Base-by-base conservation (phyloP, 2,888 invertebrate species). In the Augiades crinisus region DNA sequence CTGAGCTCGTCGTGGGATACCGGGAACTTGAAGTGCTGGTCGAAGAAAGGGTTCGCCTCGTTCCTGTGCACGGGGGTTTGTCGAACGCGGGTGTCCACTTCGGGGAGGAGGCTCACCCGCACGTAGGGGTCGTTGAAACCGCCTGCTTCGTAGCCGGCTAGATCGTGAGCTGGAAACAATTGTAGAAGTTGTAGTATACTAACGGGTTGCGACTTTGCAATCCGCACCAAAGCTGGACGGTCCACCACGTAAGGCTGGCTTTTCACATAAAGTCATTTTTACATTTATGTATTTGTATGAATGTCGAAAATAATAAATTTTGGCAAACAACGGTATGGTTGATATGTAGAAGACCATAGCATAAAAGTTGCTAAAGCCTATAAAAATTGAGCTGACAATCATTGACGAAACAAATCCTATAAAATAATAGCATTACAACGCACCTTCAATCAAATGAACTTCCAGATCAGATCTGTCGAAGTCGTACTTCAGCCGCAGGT, bases 111-210 rank as follows among this genome's bases (percentile, higher is more conserved):
- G 33, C 92, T 92, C 5, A 97, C 88, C 3, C 95, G 92, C 8
- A 97, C 95, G 81, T 96, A 97, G 0, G 97, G 97, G 83, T 97
- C 97, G 70, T 95, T 95, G 83, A 96, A 97, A 12, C 96, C 96
- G 1, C 96, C 96, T 43, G 95, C 94, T 63, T 96, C 96, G 72
- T 94, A 94, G 43, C 95, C 94, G 1, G 95, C 95, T 16, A 97
- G 84, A 76, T 96, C 95, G 75, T 96, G 95, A 8, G 95, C 95
- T 94, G 74, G 1, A 80, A 75, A 37, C 2, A n/a, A 27, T n/a
- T n/a, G n/a, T n/a, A n/a, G n/a, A n/a, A n/a, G n/a, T n/a, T n/a
- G n/a, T n/a, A n/a, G n/a, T n/a, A n/a, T n/a, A n/a, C n/a, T n/a
- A n/a, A n/a, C n/a, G n/a, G n/a, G n/a, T n/a, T n/a, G n/a, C n/a